These are phyloP conservation scores for Teleogryllus occipitalis DNA, from an alignment of 1,140 invertebrate species.

Conservation along the genomic window DNA sequence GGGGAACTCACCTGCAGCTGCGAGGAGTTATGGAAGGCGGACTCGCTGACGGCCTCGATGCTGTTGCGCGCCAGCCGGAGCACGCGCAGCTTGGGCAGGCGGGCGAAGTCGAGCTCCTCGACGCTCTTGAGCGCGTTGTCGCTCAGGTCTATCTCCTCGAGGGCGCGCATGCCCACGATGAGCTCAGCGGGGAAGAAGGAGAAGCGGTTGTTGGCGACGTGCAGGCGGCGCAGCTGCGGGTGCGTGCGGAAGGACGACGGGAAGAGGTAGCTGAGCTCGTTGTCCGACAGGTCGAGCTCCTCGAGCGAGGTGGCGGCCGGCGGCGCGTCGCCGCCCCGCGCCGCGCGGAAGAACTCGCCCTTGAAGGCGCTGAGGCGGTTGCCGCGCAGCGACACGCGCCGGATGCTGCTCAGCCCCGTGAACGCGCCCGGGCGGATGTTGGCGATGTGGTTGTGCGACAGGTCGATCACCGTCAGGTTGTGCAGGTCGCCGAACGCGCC, in stretches of 20 bases:
- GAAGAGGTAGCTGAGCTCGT: conserved; percentile 68
- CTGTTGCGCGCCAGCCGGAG: conserved; percentile 64
- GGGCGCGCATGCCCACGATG: conserved; percentile 60
- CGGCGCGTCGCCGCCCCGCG: conserved; percentile 22
- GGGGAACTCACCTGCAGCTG: conserved; percentile 53
- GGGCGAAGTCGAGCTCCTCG: conserved; percentile 75
- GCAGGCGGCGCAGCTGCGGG: conserved; percentile 57
- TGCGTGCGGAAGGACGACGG: conserved; percentile 76
- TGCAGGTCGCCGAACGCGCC: conserved; percentile 60
- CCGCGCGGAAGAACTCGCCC: conserved; percentile 63
- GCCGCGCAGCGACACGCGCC: conserved; percentile 53
- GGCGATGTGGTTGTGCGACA: conserved; percentile 67
- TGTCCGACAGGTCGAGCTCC: conserved; percentile 62
- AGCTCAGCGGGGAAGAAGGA: conserved; percentile 74
- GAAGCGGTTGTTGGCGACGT: conserved; percentile 64
- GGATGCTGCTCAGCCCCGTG: conserved; percentile 58
- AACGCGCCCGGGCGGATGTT: conserved; percentile 61
- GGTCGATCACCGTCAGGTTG: conserved; percentile 60
- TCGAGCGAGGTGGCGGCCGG: conserved; percentile 49
- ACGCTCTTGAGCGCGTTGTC: conserved; percentile 65
- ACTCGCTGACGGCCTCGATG: conserved; percentile 71
- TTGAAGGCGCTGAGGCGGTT: conserved; percentile 68
- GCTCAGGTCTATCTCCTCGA: conserved; percentile 66
- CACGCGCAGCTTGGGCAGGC: conserved; percentile 58
- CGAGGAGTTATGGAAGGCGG: conserved; percentile 83